Base-by-base conservation (phyloP, 2,888 invertebrate genomes). In the Incurvaria masculella region DNA sequence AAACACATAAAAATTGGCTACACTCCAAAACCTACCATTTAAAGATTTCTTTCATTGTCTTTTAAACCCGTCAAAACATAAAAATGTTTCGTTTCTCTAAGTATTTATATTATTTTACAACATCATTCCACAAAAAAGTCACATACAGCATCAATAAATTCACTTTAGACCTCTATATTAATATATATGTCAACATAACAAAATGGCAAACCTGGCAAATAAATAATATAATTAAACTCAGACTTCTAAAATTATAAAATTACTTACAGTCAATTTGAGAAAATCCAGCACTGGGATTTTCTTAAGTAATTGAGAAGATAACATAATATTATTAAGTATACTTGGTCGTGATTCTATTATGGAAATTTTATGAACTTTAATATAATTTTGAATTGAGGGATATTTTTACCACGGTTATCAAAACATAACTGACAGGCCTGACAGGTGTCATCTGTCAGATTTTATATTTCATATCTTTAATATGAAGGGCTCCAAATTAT, bases 251-350 rank as follows among this genome's bases (percentile, higher is more conserved):
- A 14, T 14, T 17, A 14, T 40, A 40, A n/a, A 40, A 6, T 14
- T 14, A 8, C 16, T 16, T 14, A 40, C 11, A 40, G 11, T 16
- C 6, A 8, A 8, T n/a, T 14, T 40, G 5, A 8, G 16, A 40
- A 40, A n/a, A 40, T 40, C 40, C 11, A 16, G 16, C 16, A 40
- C 6, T 16, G 8, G 40, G n/a, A 14, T 14, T 8, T 14, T 14
- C 16, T 8, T 17, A 14, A 16, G 40, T 17, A 6, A 16, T n/a
- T 40, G 11, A n/a, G 6, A 49, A 43, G 39, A 21, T 42, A 47
- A 38, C 19, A 44, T 20, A 45, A 26, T 38, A 20, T 45, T 48
- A 45, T 44, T 23, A 38, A 18, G 44, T 43, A 20, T n/a, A 17
- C 21, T 21, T 19, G 14, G 11, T 17, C 20, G 45, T 27, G 41